Conservation (phyloP, 2,888 invertebrate genomes). For the Diaprepes abbreviatus region DNA sequence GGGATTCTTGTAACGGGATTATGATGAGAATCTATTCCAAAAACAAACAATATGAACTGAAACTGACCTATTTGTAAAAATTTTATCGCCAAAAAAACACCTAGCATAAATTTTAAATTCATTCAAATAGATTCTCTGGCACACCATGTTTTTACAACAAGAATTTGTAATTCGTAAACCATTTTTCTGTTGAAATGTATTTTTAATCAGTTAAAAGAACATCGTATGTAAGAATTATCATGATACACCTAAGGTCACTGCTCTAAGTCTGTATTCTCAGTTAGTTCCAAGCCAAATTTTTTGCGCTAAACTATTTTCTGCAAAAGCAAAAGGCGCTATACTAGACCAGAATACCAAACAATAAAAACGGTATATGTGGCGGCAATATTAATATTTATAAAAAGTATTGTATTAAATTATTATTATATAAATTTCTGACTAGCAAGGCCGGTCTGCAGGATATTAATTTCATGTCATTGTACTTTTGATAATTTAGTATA, state of each 20-base stretch:
- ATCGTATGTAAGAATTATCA: conserved; percentile 40
- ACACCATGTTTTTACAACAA: conserved; percentile 20
- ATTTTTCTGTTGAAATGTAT: conserved; percentile 43
- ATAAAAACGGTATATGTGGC: conserved; percentile 44
- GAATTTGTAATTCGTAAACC: conserved; percentile 41
- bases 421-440: conserved; percentile 27
- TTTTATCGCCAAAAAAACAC: no score
- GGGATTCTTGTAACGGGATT: no score
- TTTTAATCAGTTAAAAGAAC: conserved; percentile 44
- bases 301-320: conserved; percentile 41
- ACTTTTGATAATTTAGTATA: neutral
- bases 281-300: conserved; percentile 34
- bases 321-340: conserved; percentile 36
- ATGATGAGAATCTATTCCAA: no score
- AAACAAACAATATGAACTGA: no score
- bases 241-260: conserved; percentile 43
- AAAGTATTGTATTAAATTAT: conserved; percentile 31
- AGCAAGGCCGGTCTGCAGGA: conserved; percentile 22
- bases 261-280: conserved; percentile 34
- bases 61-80: no score
- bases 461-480: conserved; percentile 5
- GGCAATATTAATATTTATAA: conserved; percentile 47
- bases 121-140: conserved; percentile 5
- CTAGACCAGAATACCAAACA: conserved; percentile 45
- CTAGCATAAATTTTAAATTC: no score